Evolutionary conservation across 2,888 invertebrate genomes (phyloP), one percentile per base, ranked within the genome.

Genomic region (Caenorhabditis afra): DNA sequence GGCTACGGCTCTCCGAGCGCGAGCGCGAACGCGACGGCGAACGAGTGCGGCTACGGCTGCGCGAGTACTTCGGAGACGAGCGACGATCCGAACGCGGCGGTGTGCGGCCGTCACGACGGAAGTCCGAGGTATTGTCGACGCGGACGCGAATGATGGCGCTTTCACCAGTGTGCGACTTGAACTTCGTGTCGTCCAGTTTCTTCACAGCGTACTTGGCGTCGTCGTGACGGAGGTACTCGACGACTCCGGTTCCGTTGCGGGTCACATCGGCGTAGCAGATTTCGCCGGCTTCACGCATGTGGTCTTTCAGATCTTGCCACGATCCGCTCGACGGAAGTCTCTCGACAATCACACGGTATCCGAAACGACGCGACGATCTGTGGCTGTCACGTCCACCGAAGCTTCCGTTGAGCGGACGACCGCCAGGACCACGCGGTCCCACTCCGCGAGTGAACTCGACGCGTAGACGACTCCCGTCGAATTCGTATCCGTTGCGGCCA

Each of bases 131-230:
- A 91, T 98, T 97, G 91, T 97, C n/a, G n/a, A n/a, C 97, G 91
- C 96, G 95, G 78, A 99, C 97, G 50, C 97, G 94, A 88, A 99
- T 96, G 91, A 99, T 0, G 97, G 94, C 62, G 96, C 95, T 92
- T 99, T 98, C 66, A 98, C 98, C 97, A 97, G 85, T 98, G 91
- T 99, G 98, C 57, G 98, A 98, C 88, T 97, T 93, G 92, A 99
- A 99, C 91, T 98, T 93, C 0, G 98, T 97, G 91, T 99, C 99
- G 89, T 99, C 97, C 83, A 99, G 93, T 90, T 98, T 97, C 91
- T 96, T 96, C 65, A 97, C 95, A 1, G 99, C 99, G 91, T 99
- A 98, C 92, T 97, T 97, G 97, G 99, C 98, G 91, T 99, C 99
- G 90, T 99, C 98, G 88, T 95, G 95, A 8, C 97, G 93, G 55